Evolutionary conservation across 1,140 invertebrate species (phyloP), one percentile per base, ranked within the genome.

Genomic region (Drosophila pandora): DNA sequence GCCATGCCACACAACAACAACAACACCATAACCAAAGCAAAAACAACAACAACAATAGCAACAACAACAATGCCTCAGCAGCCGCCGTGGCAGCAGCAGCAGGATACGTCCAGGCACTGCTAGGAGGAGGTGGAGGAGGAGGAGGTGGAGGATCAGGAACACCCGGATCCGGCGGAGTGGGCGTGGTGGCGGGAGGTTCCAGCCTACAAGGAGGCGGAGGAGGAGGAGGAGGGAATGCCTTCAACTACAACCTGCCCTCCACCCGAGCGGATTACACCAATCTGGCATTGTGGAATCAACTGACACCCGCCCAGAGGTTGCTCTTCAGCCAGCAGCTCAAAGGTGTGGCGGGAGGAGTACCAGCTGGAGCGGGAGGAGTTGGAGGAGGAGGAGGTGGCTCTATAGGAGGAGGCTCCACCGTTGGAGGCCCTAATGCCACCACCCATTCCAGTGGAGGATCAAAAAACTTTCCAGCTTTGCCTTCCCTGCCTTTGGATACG

Each of bases 301-400:
- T 91, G 49, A 85, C 90, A 5, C 78, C 90, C 6, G 45, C 80
- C 17, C 83, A 91, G 57, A 64, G 87, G 17, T 50, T 90, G 32
- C 47, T 91, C 2, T 82, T 91, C 17, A 91, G 87, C 10, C 87
- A 91, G 50, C 90, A 91, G 53, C 68, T 91, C 5, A 91, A 91
- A 10, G 34, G 34, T 2, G 34, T 37, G 34, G 10, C 34, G 3
- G 34, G 34, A 12, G 34, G 10, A 37, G 34, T 37, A 10, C 8
- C 34, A 3, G 34, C 10, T 17, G 34, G 9, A 3, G 32, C 10
- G 2, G 32, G 32, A 39, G 81, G 76, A 3, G 60, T n/a, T n/a
- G 34, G 9, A 3, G 32, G 32, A 2, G 32, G 32, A 39, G 81
- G 76, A 3, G 60, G 22, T 5, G 47, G 34, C 0, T n/a, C 30